Base-by-base conservation (phyloP, 2,797 vertebrate genomes). In the Brachyrhaphis roseni region DNA sequence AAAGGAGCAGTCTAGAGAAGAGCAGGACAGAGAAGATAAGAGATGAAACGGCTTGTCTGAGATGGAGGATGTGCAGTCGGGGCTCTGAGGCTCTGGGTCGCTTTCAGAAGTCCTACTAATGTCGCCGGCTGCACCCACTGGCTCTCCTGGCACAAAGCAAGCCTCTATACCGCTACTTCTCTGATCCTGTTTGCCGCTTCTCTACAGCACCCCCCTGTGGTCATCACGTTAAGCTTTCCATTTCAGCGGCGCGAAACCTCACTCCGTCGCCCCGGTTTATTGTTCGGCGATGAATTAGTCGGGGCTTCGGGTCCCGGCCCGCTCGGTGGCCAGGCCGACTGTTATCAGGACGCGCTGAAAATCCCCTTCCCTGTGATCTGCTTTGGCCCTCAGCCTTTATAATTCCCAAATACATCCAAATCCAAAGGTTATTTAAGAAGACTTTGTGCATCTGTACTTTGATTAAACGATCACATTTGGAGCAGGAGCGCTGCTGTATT, bases 361-460 rank as follows among this genome's bases (percentile, higher is more conserved):
- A 94, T 94, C 93, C 92, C 92, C 85, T 91, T 91, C 83, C 91
- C 93, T 90, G 92, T 94, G 91, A 95, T 95, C 94, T 91, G 91
- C 92, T 94, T 94, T 93, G 92, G 93, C 88, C 86, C 88, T 84
- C 90, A 86, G 90, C 90, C 90, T 91, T 93, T 93, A 93, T 95
- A 95, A 95, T 95, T 94, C 93, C 93, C 90, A 94, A 96, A 96
- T 95, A 94, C 89, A 92, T 87, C 90, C 93, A 94, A 95, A 96
- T 96, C 95, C 95, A 93, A 90, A 93, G 92, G 94, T 95, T 94
- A 94, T 95, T 96, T 94, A 93, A 94, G 93, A 95, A 92, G 93
- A 93, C 94, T 95, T 94, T 94, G 92, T 93, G 90, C 93, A 93
- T 95, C 93, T 94, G 95, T 93, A 94, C 93, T 95, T 94, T 95